Percentiles rank a stretch among this genome's conserved stretches.
These are phyloP conservation scores for Erpobdella octoculata DNA, from an alignment of 2,888 invertebrate genomes.

Conservation along the genomic window DNA sequence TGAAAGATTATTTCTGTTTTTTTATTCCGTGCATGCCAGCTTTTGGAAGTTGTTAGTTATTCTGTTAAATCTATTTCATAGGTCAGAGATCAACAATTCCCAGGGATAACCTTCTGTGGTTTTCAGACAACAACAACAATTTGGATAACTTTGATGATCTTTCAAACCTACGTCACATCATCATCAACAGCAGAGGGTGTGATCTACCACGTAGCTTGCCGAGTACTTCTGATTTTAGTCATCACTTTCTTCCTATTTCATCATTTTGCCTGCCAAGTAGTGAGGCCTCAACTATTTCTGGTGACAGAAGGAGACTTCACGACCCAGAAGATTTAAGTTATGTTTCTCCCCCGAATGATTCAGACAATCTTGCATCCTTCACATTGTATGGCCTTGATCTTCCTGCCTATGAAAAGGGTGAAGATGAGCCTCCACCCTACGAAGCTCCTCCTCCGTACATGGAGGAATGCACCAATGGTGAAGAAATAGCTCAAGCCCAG, in stretches of 20 bases:
- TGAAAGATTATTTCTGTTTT: too few relatives aligned
- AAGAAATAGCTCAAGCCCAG: neutral
- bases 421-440: conserved; percentile 2
- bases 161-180: neutral
- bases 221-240: neutral
- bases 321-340: neutral
- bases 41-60: too few relatives aligned
- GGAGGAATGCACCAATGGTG: neutral
- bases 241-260: too few relatives aligned
- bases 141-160: neutral
- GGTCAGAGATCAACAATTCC: neutral
- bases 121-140: neutral
- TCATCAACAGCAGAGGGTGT: too few relatives aligned
- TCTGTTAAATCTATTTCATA: too few relatives aligned
- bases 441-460: neutral
- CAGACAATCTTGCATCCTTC: too few relatives aligned
- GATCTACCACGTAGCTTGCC: neutral
- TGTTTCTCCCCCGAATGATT: neutral
- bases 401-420: conserved; percentile 2
- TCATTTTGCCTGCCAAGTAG: too few relatives aligned
- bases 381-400: conserved; percentile 2
- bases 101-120: neutral
- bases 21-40: too few relatives aligned
- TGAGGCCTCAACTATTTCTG: neutral
- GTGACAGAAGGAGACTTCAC: neutral